Conservation (phyloP, 2,888 invertebrate species). For the Zeuzera pyrina region DNA sequence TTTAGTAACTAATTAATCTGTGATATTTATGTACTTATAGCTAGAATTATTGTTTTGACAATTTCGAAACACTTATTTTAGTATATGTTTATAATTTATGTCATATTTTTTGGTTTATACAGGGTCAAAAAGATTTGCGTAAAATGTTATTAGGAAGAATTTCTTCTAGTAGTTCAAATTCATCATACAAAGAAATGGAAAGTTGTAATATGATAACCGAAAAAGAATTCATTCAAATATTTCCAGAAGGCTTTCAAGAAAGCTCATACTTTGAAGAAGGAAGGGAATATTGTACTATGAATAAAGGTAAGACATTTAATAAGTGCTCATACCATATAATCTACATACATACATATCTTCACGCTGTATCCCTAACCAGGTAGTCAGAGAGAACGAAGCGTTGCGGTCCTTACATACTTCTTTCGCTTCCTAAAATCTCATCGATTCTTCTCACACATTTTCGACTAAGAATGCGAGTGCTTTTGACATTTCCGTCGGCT, state of each 20-base stretch:
- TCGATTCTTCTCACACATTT: no score
- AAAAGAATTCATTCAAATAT: constrained; percentile 36
- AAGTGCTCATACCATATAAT: not conserved
- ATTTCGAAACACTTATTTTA: no score
- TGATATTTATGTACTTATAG: no score
- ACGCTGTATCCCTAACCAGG: no score
- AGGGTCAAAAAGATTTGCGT: constrained; percentile 54
- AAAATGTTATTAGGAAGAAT: constrained; percentile 36
- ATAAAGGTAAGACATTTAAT: constrained; percentile 34
- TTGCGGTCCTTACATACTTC: not conserved
- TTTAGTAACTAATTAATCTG: no score
- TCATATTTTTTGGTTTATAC: not conserved
- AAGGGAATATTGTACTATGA: constrained; percentile 36
- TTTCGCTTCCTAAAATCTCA: not conserved
- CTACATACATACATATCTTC: no score
- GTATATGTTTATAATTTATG: not conserved
- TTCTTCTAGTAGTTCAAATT: constrained; percentile 25
- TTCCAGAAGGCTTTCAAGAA: constrained; percentile 32
- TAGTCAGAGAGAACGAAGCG: no score
- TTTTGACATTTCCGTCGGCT: no score
- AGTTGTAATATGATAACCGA: constrained; percentile 26
- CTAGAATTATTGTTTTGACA: no score
- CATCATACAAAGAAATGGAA: constrained; percentile 11
- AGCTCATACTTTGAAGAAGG: constrained; percentile 19
- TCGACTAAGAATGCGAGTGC: no score